A percentile compares a stretch with the other conserved stretches of the same genome.
Evolutionary conservation across 2,797 vertebrate genomes (phyloP).

Genomic region (Tympanoctomys barrerae): DNA sequence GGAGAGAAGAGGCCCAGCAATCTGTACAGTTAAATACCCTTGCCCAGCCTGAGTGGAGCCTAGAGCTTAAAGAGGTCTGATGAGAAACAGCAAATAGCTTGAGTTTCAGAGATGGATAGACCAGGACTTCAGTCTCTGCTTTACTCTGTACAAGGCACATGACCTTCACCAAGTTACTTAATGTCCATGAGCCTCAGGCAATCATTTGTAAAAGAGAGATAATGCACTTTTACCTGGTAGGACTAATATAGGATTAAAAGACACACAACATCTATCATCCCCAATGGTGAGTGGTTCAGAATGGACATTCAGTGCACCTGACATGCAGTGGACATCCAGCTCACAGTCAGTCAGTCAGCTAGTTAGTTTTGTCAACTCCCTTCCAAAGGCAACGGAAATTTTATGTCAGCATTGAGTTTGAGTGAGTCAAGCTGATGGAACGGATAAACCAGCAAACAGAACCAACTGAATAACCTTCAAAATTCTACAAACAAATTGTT

Average conservation of each 20-base stretch:
- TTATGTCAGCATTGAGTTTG: background rate
- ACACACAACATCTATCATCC: background rate
- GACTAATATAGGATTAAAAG: background rate
- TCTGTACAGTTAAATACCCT: background rate
- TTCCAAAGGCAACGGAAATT: background rate
- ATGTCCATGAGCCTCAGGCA: background rate
- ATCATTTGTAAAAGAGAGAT: background rate
- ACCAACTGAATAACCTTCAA: conserved; percentile 52
- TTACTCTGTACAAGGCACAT: background rate
- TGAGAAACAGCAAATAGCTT: background rate
- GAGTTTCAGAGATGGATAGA: background rate
- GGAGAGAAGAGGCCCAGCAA: background rate
- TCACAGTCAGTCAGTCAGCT: too few species aligned
- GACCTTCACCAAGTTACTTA: background rate
- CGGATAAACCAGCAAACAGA: conserved; percentile 9
- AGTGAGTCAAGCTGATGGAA: background rate
- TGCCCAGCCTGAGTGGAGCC: background rate
- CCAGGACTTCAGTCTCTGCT: background rate
- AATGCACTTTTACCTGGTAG: background rate
- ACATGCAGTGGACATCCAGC: background rate
- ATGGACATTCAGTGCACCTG: background rate
- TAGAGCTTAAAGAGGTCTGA: background rate
- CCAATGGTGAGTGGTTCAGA: background rate
- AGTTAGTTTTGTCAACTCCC: background rate
- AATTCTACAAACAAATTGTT: conserved; percentile 64